Evolutionary conservation across 2,797 vertebrate genomes (phyloP), one percentile per base, ranked within the genome.

Genomic region (Otolemur crassicaudatus): DNA sequence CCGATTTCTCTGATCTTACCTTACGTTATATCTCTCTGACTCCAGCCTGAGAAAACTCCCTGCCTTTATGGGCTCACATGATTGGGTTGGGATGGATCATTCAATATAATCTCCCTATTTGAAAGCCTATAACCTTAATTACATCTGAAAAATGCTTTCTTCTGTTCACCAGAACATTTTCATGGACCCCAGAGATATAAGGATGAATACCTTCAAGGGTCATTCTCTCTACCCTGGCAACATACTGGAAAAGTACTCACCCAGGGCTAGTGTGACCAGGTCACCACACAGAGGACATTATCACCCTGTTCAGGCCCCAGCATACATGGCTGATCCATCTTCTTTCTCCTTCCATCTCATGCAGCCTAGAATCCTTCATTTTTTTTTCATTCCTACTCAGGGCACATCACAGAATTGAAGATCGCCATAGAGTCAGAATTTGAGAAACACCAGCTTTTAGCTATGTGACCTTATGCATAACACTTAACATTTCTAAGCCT

Each of bases 91-190:
- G 16, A 37, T 27, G 34, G 76, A 43, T 65, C 84, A 63, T 60
- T 31, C 49, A 72, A 61, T 69, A 56, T 65, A 77, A 67, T 72
- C 75, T 90, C 27, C n/a, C 2, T 31, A 4, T 40, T 49, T 61
- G 37, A 84, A 81, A n/a, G 1, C 31, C 23, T 61, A 2, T 23
- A 43, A 72, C 29, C 76, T 75, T 46, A 40, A 63, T 75, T 76
- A 22, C 75, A 84, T 72, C 69, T 84, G 11, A 22, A 84, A 83
- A 83, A 91, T 29, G 16, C 37, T 13, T 58, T 75, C 29, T 88
- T 27, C 27, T 88, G 14, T 63, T 2, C 63, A 56, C 61, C 19
- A 17, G 23, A 87, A 83, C 34, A 85, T 14, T 17, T 46, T 75
- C n/a, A 19, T 0, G 76, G 20, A 7, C 37, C 29, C 7, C 25